Evolutionary conservation across 1,140 invertebrate species (phyloP).

Genomic region (Globodera ellingtonae): DNA sequence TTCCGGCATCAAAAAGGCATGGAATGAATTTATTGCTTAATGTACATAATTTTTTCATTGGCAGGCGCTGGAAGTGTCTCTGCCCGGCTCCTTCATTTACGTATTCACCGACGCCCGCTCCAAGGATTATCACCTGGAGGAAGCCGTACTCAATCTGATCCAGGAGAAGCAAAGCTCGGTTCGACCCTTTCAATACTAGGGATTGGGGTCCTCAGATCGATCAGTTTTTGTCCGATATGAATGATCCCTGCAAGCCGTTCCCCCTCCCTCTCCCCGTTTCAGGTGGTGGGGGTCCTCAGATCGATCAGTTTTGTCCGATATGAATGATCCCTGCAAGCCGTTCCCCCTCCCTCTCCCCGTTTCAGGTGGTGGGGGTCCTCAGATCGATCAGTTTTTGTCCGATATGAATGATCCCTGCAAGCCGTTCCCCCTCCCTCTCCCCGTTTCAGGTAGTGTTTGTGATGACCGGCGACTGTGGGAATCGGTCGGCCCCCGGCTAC

Average conservation of each 20-base stretch:
- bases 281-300: conserved; percentile 66
- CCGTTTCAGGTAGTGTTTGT: conserved; percentile 74
- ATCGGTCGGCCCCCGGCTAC: conserved; percentile 70
- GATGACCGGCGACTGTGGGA: conserved; percentile 76
- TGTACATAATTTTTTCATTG: conserved; percentile 1
- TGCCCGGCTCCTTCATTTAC: conserved; percentile 75
- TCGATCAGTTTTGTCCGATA: too few relatives aligned
- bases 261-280: conserved; percentile 44
- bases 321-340: too few relatives aligned
- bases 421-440: background rate
- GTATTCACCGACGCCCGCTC: conserved; percentile 78
- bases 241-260: background rate
- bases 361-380: conserved; percentile 67
- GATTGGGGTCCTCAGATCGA: too few relatives aligned
- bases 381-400: too few relatives aligned
- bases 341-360: conserved; percentile 21
- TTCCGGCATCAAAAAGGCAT: conserved; percentile 65
- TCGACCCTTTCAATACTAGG: background rate
- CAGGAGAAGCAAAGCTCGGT: conserved; percentile 73
- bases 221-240: too few relatives aligned
- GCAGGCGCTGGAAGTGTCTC: conserved; percentile 72
- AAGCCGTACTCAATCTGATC: conserved; percentile 73
- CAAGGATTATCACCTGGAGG: conserved; percentile 72
- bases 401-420: too few relatives aligned
- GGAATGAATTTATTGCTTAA: background rate